Conservation (phyloP, 1,140 invertebrate genomes). For the Apolygus lucorum region DNA sequence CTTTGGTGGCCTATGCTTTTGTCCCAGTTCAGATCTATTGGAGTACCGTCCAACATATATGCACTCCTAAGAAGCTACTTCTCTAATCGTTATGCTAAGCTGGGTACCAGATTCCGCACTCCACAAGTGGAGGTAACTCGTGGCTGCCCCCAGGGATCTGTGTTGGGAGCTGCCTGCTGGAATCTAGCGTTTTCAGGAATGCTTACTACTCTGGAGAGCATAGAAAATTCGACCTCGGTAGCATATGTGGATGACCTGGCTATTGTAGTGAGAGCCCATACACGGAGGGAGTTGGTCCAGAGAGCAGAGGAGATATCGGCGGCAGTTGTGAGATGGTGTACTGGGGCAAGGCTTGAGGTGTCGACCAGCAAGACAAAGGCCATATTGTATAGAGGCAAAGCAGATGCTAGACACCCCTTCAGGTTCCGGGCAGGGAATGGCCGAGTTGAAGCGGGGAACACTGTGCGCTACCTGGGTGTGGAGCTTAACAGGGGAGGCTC, state of each 20-base stretch:
- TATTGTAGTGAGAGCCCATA: neutral
- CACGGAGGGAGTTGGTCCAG: neutral
- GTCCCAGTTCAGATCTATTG: neutral
- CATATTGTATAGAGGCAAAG: conserved; percentile 23
- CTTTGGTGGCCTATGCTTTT: neutral
- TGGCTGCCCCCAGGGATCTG: conserved; percentile 4
- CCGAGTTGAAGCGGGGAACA: neutral
- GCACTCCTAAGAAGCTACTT: neutral
- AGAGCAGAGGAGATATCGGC: neutral
- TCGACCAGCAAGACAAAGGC: conserved; percentile 27
- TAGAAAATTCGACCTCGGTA: neutral
- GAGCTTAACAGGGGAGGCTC: neutral
- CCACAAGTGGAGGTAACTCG: neutral
- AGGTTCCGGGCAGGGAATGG: conserved; percentile 13
- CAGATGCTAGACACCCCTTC: conserved; percentile 13
- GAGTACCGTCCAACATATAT: neutral
- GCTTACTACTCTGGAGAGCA: neutral
- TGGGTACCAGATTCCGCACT: neutral
- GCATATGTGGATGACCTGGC: conserved; percentile 20
- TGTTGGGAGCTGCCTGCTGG: conserved; percentile 1
- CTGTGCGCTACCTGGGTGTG: neutral
- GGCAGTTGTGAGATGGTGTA: neutral
- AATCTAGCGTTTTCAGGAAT: neutral
- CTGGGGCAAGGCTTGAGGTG: conserved; percentile 10
- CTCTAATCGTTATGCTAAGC: neutral